These are phyloP conservation scores for Myripristis murdjan DNA, from an alignment of 2,797 vertebrate genomes.

Conservation along the genomic window DNA sequence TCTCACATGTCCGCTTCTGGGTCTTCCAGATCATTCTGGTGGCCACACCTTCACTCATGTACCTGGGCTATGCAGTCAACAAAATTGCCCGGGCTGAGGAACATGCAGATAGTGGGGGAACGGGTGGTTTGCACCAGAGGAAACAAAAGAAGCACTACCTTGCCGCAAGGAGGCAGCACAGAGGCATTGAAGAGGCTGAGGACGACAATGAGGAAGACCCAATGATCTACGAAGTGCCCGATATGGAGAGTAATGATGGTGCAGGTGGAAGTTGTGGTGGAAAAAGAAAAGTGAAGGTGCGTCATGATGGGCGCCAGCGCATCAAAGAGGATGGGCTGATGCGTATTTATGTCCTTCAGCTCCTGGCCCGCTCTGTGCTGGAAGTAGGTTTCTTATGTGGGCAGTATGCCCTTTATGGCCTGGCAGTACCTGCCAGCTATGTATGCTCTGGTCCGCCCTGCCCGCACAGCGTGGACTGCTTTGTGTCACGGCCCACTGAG, in stretches of 20 bases:
- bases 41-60: conserved; percentile 93
- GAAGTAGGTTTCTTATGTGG: conserved; percentile 92
- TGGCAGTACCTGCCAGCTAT: conserved; percentile 89
- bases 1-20: conserved; percentile 97
- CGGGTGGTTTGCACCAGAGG: conserved; percentile 74
- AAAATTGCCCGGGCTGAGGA: conserved; percentile 89
- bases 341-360: conserved; percentile 93
- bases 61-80: conserved; percentile 94
- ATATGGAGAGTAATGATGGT: conserved; percentile 84
- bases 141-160: conserved; percentile 71
- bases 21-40: conserved; percentile 96
- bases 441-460: conserved; percentile 90
- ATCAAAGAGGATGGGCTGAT: conserved; percentile 94
- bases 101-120: conserved; percentile 68
- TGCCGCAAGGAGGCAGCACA: conserved; percentile 80
- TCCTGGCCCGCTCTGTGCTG: conserved; percentile 89
- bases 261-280: conserved; percentile 63
- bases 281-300: conserved; percentile 77
- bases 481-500: conserved; percentile 94
- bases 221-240: conserved; percentile 90
- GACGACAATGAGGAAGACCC: conserved; percentile 87
- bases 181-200: conserved; percentile 82
- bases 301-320: conserved; percentile 91
- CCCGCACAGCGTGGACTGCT: conserved; percentile 94
- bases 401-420: conserved; percentile 94